Evolutionary conservation across 37 sponge, comb jelly and placozoan species (phyloP).

Genomic region (Ephydatia muelleri): DNA sequence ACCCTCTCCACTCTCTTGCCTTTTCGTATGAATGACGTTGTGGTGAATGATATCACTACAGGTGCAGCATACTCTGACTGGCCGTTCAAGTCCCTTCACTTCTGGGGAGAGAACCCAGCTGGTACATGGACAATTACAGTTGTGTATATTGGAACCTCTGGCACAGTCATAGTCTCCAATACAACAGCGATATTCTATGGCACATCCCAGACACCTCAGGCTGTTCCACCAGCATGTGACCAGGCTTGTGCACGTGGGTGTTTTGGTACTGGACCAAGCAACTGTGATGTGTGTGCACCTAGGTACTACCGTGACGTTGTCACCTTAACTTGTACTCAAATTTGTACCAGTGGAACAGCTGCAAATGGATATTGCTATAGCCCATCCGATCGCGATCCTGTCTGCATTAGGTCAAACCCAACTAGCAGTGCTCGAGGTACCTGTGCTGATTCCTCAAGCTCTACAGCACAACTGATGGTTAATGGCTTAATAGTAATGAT

Average conservation of each 20-base stretch:
- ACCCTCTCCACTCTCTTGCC: slow-evolving; percentile 59
- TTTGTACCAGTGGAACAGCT: slow-evolving; percentile 19
- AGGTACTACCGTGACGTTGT: not conserved
- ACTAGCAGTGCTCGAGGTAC: too few species aligned
- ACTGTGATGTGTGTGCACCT: slow-evolving; percentile 21
- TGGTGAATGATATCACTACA: not conserved
- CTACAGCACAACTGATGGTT: too few species aligned
- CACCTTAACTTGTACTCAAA: not conserved
- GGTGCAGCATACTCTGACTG: slow-evolving; percentile 37
- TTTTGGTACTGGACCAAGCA: not conserved
- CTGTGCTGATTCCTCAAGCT: too few species aligned
- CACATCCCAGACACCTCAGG: slow-evolving; percentile 19
- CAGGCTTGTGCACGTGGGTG: slow-evolving; percentile 37
- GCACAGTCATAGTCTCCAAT: slow-evolving; percentile 19
- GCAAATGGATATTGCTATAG: slow-evolving; percentile 1
- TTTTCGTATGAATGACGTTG: slow-evolving; percentile 31
- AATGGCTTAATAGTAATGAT: too few species aligned
- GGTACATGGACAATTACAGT: slow-evolving; percentile 51
- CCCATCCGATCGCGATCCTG: not conserved
- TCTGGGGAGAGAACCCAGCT: slow-evolving; percentile 64
- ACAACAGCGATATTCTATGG: slow-evolving; percentile 30
- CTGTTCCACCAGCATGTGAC: slow-evolving; percentile 45
- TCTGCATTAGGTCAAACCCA: not conserved
- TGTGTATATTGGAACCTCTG: not conserved
- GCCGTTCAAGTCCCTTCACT: slow-evolving; percentile 65